A percentile compares a stretch with the other conserved stretches of the same genome.
These are phyloP conservation scores for Tetranychus urticae DNA, from an alignment of 1,140 invertebrate species.

Conservation along the genomic window DNA sequence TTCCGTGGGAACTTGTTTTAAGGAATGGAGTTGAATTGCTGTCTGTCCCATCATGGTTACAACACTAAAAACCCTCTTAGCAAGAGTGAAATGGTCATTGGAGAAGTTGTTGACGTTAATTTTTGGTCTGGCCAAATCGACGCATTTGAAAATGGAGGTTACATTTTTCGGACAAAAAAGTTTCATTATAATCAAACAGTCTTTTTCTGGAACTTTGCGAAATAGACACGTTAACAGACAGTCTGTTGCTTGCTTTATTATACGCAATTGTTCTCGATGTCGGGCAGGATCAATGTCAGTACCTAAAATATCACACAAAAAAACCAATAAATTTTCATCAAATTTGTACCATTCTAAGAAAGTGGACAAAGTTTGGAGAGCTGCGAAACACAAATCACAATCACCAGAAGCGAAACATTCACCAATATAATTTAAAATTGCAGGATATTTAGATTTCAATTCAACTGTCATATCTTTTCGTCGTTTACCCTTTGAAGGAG, in stretches of 20 bases:
- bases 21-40: background rate
- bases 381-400: background rate
- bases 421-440: constrained; percentile 3
- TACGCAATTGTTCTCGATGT: background rate
- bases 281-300: background rate
- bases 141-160: background rate
- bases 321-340: constrained; percentile 20
- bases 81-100: background rate
- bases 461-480: constrained; percentile 3
- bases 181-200: background rate
- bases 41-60: background rate
- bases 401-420: constrained; percentile 15
- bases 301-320: constrained; percentile 1
- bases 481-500: background rate
- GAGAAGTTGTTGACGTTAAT: background rate
- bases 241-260: background rate
- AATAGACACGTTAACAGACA: background rate
- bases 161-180: background rate
- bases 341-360: constrained; percentile 80
- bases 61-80: background rate
- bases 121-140: background rate
- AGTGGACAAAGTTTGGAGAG: constrained; percentile 45
- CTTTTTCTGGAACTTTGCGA: background rate
- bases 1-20: background rate
- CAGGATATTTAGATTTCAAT: background rate